Base-by-base conservation (phyloP, 2,888 invertebrate genomes). In the Trissoscelio sp. region DNA sequence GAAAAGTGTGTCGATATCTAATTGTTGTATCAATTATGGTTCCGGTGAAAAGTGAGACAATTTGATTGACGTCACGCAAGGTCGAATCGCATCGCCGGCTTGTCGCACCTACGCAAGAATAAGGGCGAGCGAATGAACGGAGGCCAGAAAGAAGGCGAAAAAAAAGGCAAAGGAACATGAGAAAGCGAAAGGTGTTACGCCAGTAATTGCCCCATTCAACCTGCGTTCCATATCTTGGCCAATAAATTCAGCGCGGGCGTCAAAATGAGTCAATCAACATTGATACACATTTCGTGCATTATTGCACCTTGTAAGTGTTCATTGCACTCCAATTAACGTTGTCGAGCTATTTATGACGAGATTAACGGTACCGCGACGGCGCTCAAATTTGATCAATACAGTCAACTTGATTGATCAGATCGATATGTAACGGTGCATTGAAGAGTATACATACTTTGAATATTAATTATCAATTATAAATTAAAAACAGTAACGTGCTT, bases 111-210 rank as follows among this genome's bases (percentile, higher is more conserved):
- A 69, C 62, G 62, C 67, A 37, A 18, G 44, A 80, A 57, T 64
- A 69, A 67, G 67, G 69, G 67, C 67, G 53, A 37, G 12, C 37
- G 34, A 67, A 51, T 34, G 28, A 53, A 24, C 42, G 20, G 48
- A 39, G 39, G 31, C 60, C 14, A 31, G 57, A 64, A 48, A 34
- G 55, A 37, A 16, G 9, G 22, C 39, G 39, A 16, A 69, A 39
- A 31, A 31, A 31, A 55, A 42, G 31, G 66, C 55, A 24, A 57
- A 62, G 44, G 64, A 51, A 55, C 62, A 24, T 28, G 67, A 73
- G 60, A 73, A 79, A 79, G 57, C 72, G 72, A 67, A 79, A 79
- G 67, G 79, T 51, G 58, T 79, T 79, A 39, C 66, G 55, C 78
- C 66, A 39, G 57, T 51, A 58, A 72, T 48, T 55, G 55, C 78